Evolutionary conservation across 2,113 vertebrate genomes (phyloP).

Genomic region (Microtus richardsoni): DNA sequence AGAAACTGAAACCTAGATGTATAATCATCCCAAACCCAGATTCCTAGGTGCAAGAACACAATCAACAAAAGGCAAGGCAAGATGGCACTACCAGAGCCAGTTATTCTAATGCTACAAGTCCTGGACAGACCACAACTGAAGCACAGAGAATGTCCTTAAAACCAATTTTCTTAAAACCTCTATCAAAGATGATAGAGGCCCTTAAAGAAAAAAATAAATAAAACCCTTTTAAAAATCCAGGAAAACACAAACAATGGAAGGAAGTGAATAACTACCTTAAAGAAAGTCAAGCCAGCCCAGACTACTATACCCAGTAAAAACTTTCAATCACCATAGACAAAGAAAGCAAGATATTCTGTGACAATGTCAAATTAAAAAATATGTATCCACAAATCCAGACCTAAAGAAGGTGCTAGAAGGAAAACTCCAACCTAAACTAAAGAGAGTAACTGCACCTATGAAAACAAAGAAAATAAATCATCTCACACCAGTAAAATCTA

Average conservation of each 20-base stretch:
- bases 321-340: not conserved
- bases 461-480: not conserved
- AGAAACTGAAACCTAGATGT: not conserved
- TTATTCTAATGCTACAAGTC: not conserved
- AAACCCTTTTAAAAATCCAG: not conserved
- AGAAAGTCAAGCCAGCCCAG: not conserved
- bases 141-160: not conserved
- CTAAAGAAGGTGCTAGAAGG: not conserved
- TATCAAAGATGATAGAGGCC: not conserved
- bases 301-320: no score
- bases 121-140: not conserved
- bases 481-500: not conserved
- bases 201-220: not conserved
- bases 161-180: not conserved
- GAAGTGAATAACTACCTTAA: not conserved
- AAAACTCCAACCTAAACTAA: not conserved
- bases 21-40: not conserved
- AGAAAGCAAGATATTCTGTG: not conserved
- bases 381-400: not conserved
- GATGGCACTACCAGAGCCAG: not conserved
- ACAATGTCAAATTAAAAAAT: not conserved
- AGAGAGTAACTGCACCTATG: not conserved
- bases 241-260: not conserved
- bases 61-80: not conserved
- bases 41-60: not conserved